These are phyloP conservation scores for Tokudaia tokunoshimensis DNA, from an alignment of 2,797 vertebrate species.

Conservation along the genomic window DNA sequence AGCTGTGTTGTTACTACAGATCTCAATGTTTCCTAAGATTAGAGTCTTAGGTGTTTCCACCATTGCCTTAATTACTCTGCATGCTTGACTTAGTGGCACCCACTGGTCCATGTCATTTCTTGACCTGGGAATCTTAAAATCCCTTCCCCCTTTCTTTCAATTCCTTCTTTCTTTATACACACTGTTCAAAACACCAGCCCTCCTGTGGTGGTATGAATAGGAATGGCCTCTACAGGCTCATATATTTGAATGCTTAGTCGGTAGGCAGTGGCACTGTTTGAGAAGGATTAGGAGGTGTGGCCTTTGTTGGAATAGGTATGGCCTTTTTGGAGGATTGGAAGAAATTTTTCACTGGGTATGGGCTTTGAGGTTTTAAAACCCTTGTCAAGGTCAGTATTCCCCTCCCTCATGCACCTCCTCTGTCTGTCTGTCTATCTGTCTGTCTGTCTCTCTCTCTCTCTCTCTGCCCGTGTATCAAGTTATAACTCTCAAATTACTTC, in stretches of 20 bases:
- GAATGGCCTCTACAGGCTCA: neutral
- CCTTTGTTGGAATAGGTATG: neutral
- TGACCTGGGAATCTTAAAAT: too few species aligned
- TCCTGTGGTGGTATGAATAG: neutral
- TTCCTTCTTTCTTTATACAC: neutral
- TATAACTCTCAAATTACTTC: neutral
- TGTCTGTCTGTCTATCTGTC: neutral
- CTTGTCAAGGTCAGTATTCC: neutral
- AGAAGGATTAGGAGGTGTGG: neutral
- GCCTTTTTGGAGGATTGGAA: neutral
- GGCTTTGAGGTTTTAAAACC: neutral
- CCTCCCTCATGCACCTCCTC: neutral
- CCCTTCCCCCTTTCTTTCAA: neutral
- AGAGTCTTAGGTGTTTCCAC: neutral
- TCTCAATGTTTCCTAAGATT: neutral
- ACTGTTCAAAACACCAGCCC: neutral
- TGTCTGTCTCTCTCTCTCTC: neutral
- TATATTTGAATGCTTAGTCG: neutral
- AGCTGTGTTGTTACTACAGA: neutral
- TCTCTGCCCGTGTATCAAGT: neutral
- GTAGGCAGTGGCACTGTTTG: neutral
- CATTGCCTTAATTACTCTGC: neutral
- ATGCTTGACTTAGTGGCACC: accelerated
- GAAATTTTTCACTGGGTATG: neutral
- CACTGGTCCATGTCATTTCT: neutral